Conservation (phyloP, 2,888 invertebrate genomes). For the Tromatobia lineatoria region DNA sequence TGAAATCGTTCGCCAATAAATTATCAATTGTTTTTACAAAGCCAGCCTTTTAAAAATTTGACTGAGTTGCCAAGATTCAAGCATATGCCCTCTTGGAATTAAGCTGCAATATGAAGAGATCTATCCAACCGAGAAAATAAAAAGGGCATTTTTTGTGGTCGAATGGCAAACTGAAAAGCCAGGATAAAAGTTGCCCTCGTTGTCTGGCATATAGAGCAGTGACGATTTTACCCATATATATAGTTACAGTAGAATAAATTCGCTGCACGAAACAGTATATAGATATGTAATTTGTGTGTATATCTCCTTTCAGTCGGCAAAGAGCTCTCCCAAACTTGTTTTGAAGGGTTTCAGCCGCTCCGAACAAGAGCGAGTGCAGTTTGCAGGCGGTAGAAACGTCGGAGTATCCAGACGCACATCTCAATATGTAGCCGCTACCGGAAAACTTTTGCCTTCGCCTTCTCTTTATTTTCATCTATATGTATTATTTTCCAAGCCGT, state of each 20-base stretch:
- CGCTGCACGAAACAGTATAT: conserved; percentile 18
- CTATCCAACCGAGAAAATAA: neutral
- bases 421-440: conserved; percentile 9
- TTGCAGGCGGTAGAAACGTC: conserved; percentile 9
- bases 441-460: neutral
- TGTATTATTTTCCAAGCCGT: conserved; percentile 10
- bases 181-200: conserved; percentile 1
- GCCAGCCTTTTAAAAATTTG: too few species aligned
- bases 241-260: neutral
- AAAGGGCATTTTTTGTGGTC: conserved; percentile 1
- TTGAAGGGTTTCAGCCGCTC: conserved; percentile 47
- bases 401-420: conserved; percentile 19
- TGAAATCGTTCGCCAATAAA: too few species aligned
- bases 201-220: neutral
- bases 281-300: conserved; percentile 24
- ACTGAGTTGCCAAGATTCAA: too few species aligned
- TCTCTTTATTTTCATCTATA: conserved; percentile 17
- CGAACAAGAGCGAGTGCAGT: conserved; percentile 29
- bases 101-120: neutral
- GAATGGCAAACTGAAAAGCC: conserved; percentile 22
- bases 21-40: too few species aligned
- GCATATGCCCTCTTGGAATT: neutral
- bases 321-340: conserved; percentile 52
- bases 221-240: neutral
- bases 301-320: conserved; percentile 34